These are phyloP conservation scores for Bubalus kerabau DNA, from an alignment of 2,113 vertebrate genomes.

Conservation along the genomic window DNA sequence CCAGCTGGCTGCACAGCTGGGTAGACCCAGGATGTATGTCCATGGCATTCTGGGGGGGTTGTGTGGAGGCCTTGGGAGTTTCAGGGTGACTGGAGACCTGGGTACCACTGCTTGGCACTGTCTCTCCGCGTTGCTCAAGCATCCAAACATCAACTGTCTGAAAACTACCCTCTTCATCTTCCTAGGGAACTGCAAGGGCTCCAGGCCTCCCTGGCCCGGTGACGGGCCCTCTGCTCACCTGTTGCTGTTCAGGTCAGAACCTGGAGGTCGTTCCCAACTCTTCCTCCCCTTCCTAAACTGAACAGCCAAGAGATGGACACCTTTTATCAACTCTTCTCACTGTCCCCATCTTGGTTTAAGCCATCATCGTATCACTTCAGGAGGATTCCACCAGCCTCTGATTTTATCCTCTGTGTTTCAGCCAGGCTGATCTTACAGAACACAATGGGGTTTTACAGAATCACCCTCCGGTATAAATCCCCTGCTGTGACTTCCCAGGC, in stretches of 20 bases:
- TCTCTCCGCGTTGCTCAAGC: rapidly evolving
- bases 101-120: rapidly evolving
- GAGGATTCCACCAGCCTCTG: background rate
- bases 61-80: background rate
- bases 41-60: rapidly evolving
- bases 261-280: background rate
- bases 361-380: background rate
- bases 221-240: background rate
- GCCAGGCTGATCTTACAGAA: background rate
- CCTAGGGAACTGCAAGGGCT: rapidly evolving
- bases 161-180: background rate
- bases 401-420: background rate
- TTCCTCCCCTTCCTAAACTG: background rate
- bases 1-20: rapidly evolving
- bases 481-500: background rate
- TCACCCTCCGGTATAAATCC: background rate
- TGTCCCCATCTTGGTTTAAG: background rate
- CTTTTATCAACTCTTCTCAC: background rate
- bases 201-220: too few relatives aligned
- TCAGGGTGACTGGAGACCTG: background rate
- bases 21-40: rapidly evolving
- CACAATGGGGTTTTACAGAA: background rate
- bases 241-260: background rate
- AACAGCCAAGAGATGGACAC: background rate
- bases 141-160: background rate